Base-by-base conservation (phyloP, 2,888 invertebrate species). In the Drosophila fungiperda region DNA sequence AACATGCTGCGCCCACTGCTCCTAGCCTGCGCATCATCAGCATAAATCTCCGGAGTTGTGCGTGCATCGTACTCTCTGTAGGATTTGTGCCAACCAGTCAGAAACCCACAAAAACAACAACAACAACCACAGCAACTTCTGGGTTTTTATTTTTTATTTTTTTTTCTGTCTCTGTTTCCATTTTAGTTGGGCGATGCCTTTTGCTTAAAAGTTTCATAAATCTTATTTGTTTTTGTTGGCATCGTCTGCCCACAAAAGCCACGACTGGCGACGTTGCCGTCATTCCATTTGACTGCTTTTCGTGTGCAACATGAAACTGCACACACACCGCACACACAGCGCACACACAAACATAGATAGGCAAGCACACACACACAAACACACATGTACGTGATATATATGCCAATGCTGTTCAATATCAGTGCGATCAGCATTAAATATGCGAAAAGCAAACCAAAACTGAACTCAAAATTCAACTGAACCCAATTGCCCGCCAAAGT, bases 191-290 rank as follows among this genome's bases (percentile, higher is more conserved):
- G 52, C 57, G 87, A 80, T 80, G 87, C 76, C 89, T 90, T 87
- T 88, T 77, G 87, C 88, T 78, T 85, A 86, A 89, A 89, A 90
- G 87, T 80, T 90, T 84, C 91, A 91, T 89, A 89, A 91, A 89
- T 89, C 90, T 91, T 82, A 74, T 86, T 81, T 82, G 74, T 82
- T 82, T 79, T 57, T 55, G 38, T 76, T 79, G 80, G 74, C 80
- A 75, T 78, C 83, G 89, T 80, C 82, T 83, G 79, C 89, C 89
- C 82, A 87, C 89, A 71, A 79, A 82, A 63, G 60, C 70, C 63
- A 76, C 62, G 61, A 45, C 59, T 36, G 66, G 45, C 57, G 63
- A 83, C 73, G 71, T 60, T 78, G 80, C 73, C 86, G 86, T 78
- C 87, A 91, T 90, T 91, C 90, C 87, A 70, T 85, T 85, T 87